These are phyloP conservation scores for Illadopsis cleaveri DNA, from an alignment of 2,113 vertebrate species.

Conservation along the genomic window DNA sequence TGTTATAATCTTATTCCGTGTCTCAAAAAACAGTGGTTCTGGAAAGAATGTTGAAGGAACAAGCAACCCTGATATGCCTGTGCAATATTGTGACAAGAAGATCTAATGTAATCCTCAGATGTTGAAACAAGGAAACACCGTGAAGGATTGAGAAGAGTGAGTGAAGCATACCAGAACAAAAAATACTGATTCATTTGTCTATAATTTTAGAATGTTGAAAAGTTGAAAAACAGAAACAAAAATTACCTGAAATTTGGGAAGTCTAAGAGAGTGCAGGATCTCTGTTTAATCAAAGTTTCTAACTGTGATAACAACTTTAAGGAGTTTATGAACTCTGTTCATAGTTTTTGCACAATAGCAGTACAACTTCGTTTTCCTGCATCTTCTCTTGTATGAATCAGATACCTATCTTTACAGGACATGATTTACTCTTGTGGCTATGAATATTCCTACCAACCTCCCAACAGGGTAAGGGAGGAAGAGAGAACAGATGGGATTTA, in stretches of 20 bases:
- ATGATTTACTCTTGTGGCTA: neutral
- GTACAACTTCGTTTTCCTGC: neutral
- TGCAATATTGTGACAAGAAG: neutral
- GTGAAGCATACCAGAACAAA: neutral
- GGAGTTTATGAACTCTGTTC: neutral
- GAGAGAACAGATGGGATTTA: neutral
- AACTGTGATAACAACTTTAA: neutral
- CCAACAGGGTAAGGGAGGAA: neutral
- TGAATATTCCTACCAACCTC: neutral
- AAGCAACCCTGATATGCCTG: neutral
- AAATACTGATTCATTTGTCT: neutral
- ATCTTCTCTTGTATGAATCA: neutral
- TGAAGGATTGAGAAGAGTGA: neutral
- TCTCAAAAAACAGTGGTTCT: neutral
- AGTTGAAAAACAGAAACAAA: neutral
- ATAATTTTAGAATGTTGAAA: neutral
- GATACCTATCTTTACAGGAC: neutral
- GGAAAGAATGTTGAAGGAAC: neutral
- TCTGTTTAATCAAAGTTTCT: neutral
- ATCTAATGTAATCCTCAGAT: neutral
- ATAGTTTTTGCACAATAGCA: neutral
- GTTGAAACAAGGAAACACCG: neutral
- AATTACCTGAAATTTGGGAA: neutral
- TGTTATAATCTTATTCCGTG: neutral
- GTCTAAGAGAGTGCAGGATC: neutral